phyloP scores from a whole-genome alignment of 2,797 vertebrate species.

The Prionace glauca region DNA sequence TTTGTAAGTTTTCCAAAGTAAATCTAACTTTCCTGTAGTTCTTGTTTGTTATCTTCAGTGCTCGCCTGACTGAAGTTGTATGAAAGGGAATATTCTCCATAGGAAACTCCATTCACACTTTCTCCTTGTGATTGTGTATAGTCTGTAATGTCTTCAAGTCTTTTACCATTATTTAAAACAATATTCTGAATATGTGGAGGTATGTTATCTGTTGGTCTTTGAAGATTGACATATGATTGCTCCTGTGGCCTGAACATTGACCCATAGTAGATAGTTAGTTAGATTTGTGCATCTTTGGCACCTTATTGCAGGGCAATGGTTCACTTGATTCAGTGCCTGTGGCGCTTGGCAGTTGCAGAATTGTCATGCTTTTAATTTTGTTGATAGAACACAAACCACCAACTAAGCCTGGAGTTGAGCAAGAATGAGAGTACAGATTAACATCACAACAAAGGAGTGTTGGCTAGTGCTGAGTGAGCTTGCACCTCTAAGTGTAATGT shows the following conservation, averaged over 20 bases:
- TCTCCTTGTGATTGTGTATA: background rate
- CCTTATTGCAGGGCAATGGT: background rate
- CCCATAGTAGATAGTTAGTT: background rate
- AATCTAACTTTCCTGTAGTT: background rate
- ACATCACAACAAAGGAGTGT: background rate
- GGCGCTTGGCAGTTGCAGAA: background rate
- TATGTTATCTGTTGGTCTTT: background rate
- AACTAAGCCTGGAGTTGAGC: background rate
- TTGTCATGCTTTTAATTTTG: background rate
- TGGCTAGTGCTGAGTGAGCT: background rate
- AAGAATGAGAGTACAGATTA: background rate
- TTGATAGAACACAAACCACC: background rate
- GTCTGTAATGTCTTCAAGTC: background rate
- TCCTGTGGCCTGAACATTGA: background rate
- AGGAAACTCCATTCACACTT: background rate
- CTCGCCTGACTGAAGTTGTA: background rate
- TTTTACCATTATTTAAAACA: background rate
- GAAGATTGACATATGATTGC: background rate
- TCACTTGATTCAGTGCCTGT: background rate
- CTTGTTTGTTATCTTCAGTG: background rate
- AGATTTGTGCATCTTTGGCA: constrained; percentile 14
- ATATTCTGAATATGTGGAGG: background rate
- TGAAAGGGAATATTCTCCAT: background rate
- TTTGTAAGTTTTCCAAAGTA: background rate
- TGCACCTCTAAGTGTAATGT: background rate